These are phyloP conservation scores for Leptarthrus brevirostris DNA, from an alignment of 2,888 invertebrate species.

Conservation along the genomic window DNA sequence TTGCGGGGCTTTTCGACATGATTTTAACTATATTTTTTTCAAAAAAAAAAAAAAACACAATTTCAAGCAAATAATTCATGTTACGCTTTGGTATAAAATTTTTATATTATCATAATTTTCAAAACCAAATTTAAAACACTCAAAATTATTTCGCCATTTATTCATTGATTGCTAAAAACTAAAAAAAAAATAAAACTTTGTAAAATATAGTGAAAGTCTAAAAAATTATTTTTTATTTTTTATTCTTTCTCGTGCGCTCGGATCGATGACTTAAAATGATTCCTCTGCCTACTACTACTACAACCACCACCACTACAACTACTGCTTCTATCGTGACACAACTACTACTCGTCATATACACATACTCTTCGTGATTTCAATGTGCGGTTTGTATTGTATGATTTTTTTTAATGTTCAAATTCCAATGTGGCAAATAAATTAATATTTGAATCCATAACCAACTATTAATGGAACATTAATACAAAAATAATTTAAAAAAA, in stretches of 20 bases:
- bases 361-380: constrained; percentile 24
- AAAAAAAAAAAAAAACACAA: constrained; percentile 1
- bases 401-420: neutral
- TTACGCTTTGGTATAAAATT: constrained; percentile 7
- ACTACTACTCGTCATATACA: constrained; percentile 28
- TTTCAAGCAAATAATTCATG: constrained; percentile 21
- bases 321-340: constrained; percentile 24
- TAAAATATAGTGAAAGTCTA: constrained; percentile 8
- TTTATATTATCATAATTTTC: constrained; percentile 19
- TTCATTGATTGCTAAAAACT: constrained; percentile 11
- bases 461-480: neutral
- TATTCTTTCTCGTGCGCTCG: constrained; percentile 26
- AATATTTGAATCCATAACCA: neutral
- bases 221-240: constrained; percentile 28
- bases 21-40: constrained; percentile 11
- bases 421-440: neutral
- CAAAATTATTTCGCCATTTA: constrained; percentile 17
- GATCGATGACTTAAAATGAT: constrained; percentile 47
- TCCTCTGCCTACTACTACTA: constrained; percentile 43
- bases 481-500: constrained; percentile 9
- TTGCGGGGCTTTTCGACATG: constrained; percentile 31
- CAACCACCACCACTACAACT: neutral
- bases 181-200: constrained; percentile 8
- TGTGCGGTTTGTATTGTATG: constrained; percentile 8
- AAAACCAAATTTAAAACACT: constrained; percentile 1